Conservation (phyloP, 1,140 invertebrate species). For the Scaptomyza montana region DNA sequence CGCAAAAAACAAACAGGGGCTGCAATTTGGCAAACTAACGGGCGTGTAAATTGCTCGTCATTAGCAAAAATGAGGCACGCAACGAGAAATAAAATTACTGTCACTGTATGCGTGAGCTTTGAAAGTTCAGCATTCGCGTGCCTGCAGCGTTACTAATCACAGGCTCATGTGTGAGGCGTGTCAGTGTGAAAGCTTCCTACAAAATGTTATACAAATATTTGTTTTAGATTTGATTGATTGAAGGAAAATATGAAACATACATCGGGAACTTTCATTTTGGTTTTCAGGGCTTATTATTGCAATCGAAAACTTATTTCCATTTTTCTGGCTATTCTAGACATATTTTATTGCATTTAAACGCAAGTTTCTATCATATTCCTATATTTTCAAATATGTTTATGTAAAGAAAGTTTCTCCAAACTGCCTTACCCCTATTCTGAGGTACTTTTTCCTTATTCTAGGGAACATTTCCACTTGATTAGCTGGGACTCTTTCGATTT, state of each 20-base stretch:
- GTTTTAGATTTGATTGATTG: no score
- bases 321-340: no score
- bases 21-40: slow-evolving; percentile 39
- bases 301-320: no score
- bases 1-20: slow-evolving; percentile 26
- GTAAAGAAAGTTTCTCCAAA: background rate
- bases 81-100: background rate
- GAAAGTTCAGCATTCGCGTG: background rate
- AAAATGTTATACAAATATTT: background rate
- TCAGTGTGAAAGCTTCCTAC: slow-evolving; percentile 16
- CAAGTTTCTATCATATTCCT: no score
- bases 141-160: background rate
- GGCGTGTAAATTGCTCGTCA: slow-evolving; percentile 62
- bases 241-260: no score
- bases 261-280: no score
- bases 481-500: slow-evolving; percentile 14
- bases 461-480: slow-evolving; percentile 50
- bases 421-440: background rate
- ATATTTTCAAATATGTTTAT: no score
- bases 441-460: background rate
- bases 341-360: no score
- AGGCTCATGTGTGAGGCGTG: background rate
- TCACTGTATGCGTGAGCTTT: slow-evolving; percentile 20
- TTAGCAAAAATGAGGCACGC: slow-evolving; percentile 52
- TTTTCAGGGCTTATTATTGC: no score